Base-by-base conservation (phyloP, 2,113 vertebrate species). In the Aegotheles bennettii region DNA sequence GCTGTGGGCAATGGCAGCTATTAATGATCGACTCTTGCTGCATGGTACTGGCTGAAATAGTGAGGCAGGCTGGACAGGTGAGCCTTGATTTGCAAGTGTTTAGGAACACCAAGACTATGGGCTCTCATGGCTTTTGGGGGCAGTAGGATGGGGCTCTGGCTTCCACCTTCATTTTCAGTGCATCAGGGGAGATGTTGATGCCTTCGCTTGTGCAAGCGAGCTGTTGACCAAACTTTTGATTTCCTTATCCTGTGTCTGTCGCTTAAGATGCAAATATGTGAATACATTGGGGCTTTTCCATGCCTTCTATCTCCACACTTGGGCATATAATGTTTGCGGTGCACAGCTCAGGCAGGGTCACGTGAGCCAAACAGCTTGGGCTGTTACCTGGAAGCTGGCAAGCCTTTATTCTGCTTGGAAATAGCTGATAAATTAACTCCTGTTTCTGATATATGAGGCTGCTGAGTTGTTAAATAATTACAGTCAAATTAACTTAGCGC, bases 391-490 rank as follows among this genome's bases (percentile, higher is more conserved):
- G 75, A 97, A 93, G 88, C 78, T 93, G 88, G 57, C 48, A 31
- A 93, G 80, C 79, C 88, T 80, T 97, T 97, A 43, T 80, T 94
- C 78, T 94, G 61, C 87, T 95, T 54, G 65, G 60, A 73, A 94
- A 93, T 86, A 79, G 76, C 73, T 92, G 82, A 75, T 96, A 87
- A 96, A 95, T 94, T 92, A 74, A 93, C 29, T 86, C 61, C n/a
- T 43, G 84, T 83, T 93, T 96, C 81, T 91, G 74, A 96, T 80
- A 84, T 35, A 50, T 16, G 82, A 64, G 68, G 75, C 77, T 90
- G 83, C 78, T 65, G 70, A 92, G 57, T 82, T 93, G 92, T 82
- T 98, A 94, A 95, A 93, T 96, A 95, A 97, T 94, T 97, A 76
- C 61, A 73, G 71, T 87, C 76, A 91, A 90, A 93, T 95, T 92